Conservation (phyloP, 1,140 invertebrate genomes). For the Myzus persicae region DNA sequence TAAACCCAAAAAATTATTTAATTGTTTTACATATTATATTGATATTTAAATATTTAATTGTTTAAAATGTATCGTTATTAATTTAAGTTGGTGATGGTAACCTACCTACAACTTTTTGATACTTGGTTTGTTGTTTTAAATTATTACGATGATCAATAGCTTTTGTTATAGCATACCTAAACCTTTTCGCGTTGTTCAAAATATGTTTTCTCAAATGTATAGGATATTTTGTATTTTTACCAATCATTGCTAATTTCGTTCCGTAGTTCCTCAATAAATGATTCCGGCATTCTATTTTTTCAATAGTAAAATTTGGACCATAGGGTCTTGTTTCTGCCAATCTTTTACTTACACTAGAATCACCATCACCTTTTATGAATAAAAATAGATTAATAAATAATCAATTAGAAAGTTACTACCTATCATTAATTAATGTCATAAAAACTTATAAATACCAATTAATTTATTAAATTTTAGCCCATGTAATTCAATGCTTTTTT, state of each 20-base stretch:
- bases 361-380: not conserved
- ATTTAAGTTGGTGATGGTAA: no score
- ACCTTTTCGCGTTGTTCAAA: not conserved
- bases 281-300: conserved; percentile 28
- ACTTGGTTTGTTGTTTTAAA: not conserved
- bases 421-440: no score
- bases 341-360: not conserved
- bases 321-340: not conserved
- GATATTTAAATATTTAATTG: no score
- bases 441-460: no score
- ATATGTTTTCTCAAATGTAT: not conserved
- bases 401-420: conserved; percentile 42
- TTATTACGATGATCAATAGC: not conserved
- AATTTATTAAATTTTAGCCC: conserved; percentile 62
- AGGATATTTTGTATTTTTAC: conserved; percentile 15
- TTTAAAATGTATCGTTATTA: no score
- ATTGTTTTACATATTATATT: not conserved
- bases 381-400: not conserved
- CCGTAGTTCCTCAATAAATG: not conserved
- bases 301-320: not conserved
- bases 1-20: not conserved
- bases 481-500: conserved; percentile 62
- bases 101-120: not conserved
- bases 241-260: not conserved
- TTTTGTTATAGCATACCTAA: not conserved